A percentile compares a stretch with the other conserved stretches of the same genome.
Conservation (phyloP, 2,113 vertebrate species). For the Urocolius indicus region DNA sequence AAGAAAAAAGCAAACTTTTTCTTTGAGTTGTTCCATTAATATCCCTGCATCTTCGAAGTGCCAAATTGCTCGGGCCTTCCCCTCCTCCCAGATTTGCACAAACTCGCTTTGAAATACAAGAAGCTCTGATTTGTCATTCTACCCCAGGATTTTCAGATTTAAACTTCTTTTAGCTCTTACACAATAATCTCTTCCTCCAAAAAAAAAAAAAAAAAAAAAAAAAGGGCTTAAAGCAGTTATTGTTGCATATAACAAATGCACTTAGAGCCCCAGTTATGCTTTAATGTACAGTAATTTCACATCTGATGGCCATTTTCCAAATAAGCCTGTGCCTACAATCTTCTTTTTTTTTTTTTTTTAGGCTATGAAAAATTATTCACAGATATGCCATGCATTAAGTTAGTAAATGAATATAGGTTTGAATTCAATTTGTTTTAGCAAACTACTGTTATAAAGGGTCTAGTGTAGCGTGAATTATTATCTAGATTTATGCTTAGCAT, state of each 20-base stretch:
- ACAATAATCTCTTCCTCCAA: neutral
- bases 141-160: slow-evolving; percentile 13
- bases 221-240: slow-evolving; percentile 17
- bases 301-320: slow-evolving; percentile 46
- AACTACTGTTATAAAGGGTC: slow-evolving; percentile 54
- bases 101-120: neutral
- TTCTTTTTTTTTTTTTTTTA: slow-evolving; percentile 23
- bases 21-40: neutral
- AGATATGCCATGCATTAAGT: slow-evolving; percentile 57
- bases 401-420: slow-evolving; percentile 68
- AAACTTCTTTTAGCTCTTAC: slow-evolving; percentile 1
- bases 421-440: slow-evolving; percentile 71
- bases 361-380: slow-evolving; percentile 57
- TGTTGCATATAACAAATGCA: slow-evolving; percentile 41
- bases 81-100: neutral
- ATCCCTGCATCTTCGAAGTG: neutral
- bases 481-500: slow-evolving; percentile 58
- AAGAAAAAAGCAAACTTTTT: neutral
- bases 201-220: neutral
- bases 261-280: slow-evolving; percentile 6
- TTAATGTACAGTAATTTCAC: slow-evolving; percentile 66
- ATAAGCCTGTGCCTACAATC: slow-evolving; percentile 3
- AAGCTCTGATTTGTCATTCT: neutral
- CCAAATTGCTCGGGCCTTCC: slow-evolving; percentile 6
- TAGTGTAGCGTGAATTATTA: slow-evolving; percentile 55